phyloP scores from a whole-genome alignment of 2,113 vertebrate genomes.

The Buteo buteo region DNA sequence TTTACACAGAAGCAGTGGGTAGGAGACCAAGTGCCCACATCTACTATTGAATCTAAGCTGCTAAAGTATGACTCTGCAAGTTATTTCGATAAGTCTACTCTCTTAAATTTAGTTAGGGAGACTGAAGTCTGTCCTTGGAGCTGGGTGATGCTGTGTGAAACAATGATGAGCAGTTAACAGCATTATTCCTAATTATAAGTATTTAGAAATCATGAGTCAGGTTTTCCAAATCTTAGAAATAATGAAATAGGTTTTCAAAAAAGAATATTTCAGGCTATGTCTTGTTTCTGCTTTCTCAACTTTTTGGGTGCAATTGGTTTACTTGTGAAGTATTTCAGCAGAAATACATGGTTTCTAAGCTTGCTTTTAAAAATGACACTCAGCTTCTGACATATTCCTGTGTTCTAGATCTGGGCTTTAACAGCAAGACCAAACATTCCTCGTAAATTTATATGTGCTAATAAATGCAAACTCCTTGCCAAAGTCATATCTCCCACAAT shows the following conservation, averaged over 20 bases:
- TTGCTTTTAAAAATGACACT: slow-evolving; percentile 4
- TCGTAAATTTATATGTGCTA: slow-evolving; percentile 42
- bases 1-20: background rate
- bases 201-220: background rate
- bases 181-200: background rate
- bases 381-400: background rate
- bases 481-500: slow-evolving; percentile 9
- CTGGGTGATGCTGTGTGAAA: background rate
- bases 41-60: background rate
- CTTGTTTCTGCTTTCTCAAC: background rate
- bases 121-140: background rate
- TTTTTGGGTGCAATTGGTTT: background rate
- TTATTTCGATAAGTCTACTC: background rate
- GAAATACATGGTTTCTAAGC: background rate
- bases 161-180: background rate
- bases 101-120: background rate
- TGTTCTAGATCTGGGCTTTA: slow-evolving; percentile 33
- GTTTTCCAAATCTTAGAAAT: background rate
- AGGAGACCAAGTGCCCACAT: background rate
- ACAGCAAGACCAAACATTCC: slow-evolving; percentile 58
- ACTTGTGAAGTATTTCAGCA: background rate
- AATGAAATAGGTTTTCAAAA: background rate
- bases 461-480: slow-evolving; percentile 48
- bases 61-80: background rate
- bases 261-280: background rate